Evolutionary conservation across 2,113 vertebrate genomes (phyloP), one percentile per base, ranked within the genome.

Genomic region (Paratilapia polleni): DNA sequence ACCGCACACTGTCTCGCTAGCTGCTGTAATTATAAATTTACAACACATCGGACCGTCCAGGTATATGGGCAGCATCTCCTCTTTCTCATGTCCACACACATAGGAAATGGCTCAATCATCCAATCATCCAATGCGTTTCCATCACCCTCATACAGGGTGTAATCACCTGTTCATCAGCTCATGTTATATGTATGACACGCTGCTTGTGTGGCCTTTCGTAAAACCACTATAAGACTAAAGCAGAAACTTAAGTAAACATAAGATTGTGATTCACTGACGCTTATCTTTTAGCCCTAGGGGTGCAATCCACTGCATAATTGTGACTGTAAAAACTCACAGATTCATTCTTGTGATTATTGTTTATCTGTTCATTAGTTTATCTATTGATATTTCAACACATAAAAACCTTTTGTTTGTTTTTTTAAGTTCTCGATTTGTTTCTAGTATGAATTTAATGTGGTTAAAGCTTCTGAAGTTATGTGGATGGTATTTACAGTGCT

Each of bases 21-120:
- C 14, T 11, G 8, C 12, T 60, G 19, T 36, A 0, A 68, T 47
- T 26, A 47, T 26, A 2, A 0, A 68, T 47, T n/a, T 8, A 47
- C 5, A 6, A 15, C 43, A 52, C 8, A 17, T 52, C 6, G 6
- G 49, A 8, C 49, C 52, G 4, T 52, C 66, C 24, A 70, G 15
- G 41, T 47, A 49, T 36, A 70, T 4, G 0, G 22, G n/a, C 38
- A 43, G n/a, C 38, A 17, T 24, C 1, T 66, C 36, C 14, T 1
- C 36, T 24, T 43, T 66, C 20, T 22, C 38, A 8, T 8, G 6
- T 8, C 4, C 6, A 36, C 41, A 66, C 63, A 66, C 38, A 43
- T 13, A 0, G n/a, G 14, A 26, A 15, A n/a, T 66, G 41, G 20
- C 36, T 66, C 38, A 17, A 14, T 66, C 13, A 2, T 1, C n/a